Conservation (phyloP, 1,140 invertebrate genomes). For the Rhysida immarginata region DNA sequence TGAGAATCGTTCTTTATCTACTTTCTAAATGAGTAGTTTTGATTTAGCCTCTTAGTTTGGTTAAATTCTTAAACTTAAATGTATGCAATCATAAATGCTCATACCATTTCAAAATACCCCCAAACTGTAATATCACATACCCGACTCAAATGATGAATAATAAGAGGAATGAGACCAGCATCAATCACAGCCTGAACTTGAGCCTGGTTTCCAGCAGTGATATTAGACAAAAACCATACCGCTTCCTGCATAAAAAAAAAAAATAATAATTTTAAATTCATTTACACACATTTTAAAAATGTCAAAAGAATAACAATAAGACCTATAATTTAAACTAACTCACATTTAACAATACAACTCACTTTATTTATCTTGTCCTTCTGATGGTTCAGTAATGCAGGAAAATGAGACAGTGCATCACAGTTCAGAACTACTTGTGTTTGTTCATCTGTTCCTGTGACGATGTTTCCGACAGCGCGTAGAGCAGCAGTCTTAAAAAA, state of each 20-base stretch:
- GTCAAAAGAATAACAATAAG: too few species aligned
- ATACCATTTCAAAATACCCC: too few species aligned
- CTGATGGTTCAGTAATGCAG: constrained; percentile 68
- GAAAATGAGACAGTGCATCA: constrained; percentile 84
- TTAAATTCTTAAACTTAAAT: too few species aligned
- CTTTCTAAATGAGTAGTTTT: too few species aligned
- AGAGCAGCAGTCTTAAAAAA: constrained; percentile 84
- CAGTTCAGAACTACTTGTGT: constrained; percentile 88
- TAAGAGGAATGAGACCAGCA: constrained; percentile 79
- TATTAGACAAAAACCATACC: constrained; percentile 97
- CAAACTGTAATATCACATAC: constrained; percentile 27
- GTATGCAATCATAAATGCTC: too few species aligned
- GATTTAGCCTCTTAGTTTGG: too few species aligned
- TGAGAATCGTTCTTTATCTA: too few species aligned
- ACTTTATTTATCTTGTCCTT: constrained; percentile 64
- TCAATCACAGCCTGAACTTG: constrained; percentile 97
- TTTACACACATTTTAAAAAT: not conserved
- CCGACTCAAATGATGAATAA: constrained; percentile 76
- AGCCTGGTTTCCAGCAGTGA: constrained; percentile 91
- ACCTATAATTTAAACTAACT: too few species aligned
- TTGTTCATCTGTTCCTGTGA: constrained; percentile 97
- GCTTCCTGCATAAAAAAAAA: constrained; percentile 51
- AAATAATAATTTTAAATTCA: not conserved
- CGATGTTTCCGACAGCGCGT: constrained; percentile 94
- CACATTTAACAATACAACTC: constrained; percentile 1